These are phyloP conservation scores for Pholis gunnellus DNA, from an alignment of 2,113 vertebrate genomes.

Conservation along the genomic window DNA sequence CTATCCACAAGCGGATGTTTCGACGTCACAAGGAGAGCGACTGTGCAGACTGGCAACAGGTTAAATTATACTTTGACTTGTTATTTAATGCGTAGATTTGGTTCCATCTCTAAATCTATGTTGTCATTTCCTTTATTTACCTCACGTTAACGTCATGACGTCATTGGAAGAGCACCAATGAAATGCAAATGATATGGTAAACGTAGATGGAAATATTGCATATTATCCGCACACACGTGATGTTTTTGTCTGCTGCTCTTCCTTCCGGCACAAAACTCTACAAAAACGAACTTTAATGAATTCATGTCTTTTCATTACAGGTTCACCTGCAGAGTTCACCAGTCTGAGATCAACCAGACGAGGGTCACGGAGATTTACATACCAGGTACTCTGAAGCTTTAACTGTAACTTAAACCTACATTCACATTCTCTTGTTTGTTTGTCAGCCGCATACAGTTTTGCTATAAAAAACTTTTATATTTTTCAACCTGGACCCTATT, in stretches of 20 bases:
- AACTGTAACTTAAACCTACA: not conserved
- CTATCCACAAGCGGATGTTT: accelerated
- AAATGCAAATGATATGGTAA: not conserved
- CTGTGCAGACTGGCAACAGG: not conserved
- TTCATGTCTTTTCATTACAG: constrained; percentile 12
- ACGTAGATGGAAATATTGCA: not conserved
- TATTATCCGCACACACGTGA: not conserved
- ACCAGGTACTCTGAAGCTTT: not conserved
- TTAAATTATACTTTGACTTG: not conserved
- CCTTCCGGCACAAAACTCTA: not conserved
- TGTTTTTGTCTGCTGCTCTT: not conserved
- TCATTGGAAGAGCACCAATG: not conserved
- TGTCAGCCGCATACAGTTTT: not conserved
- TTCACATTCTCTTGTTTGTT: not conserved
- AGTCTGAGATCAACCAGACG: not conserved
- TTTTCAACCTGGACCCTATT: too few relatives aligned
- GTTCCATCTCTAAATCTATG: not conserved
- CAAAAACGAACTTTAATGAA: not conserved
- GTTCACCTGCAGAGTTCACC: constrained; percentile 31
- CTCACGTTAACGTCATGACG: not conserved
- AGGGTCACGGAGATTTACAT: accelerated
- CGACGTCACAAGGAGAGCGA: not conserved
- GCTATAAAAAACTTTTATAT: not conserved
- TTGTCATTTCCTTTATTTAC: not conserved
- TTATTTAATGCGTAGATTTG: not conserved